Conservation (phyloP, 1,140 invertebrate genomes). For the Apis cerana region DNA sequence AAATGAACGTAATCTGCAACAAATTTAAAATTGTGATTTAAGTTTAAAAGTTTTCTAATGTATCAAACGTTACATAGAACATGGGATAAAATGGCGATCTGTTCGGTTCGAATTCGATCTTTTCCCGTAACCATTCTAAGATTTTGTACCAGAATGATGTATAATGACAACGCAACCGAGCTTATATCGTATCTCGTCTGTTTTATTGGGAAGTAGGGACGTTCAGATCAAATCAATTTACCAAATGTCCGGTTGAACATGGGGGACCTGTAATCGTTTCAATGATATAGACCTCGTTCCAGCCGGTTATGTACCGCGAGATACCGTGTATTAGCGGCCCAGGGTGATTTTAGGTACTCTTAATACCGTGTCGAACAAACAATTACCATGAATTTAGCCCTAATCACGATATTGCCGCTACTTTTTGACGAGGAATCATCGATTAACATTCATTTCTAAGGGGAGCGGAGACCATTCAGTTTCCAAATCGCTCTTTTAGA, state of each 20-base stretch:
- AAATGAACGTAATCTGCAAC: too few relatives aligned
- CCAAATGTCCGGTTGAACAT: conserved; percentile 63
- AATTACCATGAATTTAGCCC: too few relatives aligned
- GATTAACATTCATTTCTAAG: neutral
- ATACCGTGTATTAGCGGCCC: conserved; percentile 14
- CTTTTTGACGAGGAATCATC: neutral
- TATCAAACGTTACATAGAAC: too few relatives aligned
- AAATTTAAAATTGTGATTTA: too few relatives aligned
- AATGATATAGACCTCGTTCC: conserved; percentile 66
- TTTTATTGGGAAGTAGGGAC: conserved; percentile 64
- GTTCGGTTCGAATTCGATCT: too few relatives aligned
- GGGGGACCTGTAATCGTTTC: conserved; percentile 64
- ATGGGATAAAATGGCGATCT: too few relatives aligned
- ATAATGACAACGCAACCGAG: conserved; percentile 36
- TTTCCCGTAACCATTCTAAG: too few relatives aligned
- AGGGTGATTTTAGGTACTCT: conserved; percentile 1
- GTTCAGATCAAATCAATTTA: conserved; percentile 61
- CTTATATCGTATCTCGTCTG: conserved; percentile 53
- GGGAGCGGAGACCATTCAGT: neutral
- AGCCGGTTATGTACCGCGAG: conserved; percentile 18
- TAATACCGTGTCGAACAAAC: neutral
- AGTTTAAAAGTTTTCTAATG: too few relatives aligned
- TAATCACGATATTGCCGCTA: neutral
- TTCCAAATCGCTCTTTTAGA: neutral
- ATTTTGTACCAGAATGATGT: neutral